A percentile compares a stretch with the other conserved stretches of the same genome.
These are phyloP conservation scores for Nomada fabriciana DNA, from an alignment of 2,888 invertebrate species.

Conservation along the genomic window DNA sequence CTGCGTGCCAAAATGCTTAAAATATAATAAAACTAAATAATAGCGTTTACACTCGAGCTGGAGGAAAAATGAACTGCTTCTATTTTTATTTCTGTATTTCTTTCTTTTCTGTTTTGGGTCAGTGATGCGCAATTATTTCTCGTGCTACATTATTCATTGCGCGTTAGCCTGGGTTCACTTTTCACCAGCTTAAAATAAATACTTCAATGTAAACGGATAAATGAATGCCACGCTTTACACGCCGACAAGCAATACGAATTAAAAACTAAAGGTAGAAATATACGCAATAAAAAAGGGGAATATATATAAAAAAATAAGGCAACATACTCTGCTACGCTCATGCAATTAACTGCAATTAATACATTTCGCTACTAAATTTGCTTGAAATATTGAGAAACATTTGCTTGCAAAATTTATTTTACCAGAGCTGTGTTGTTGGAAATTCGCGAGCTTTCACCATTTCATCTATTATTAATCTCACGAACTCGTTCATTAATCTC, in stretches of 20 bases:
- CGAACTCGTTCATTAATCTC: too few relatives aligned
- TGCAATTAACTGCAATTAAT: slow-evolving; percentile 8
- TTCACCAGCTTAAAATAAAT: slow-evolving; percentile 1
- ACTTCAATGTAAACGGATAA: not conserved
- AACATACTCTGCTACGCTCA: not conserved
- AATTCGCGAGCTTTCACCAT: too few relatives aligned
- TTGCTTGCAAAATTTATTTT: too few relatives aligned
- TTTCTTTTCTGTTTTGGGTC: too few relatives aligned
- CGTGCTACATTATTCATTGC: not conserved
- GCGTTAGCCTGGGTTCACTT: not conserved
- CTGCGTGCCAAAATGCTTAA: slow-evolving; percentile 66
- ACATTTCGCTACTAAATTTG: not conserved
- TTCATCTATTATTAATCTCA: too few relatives aligned
- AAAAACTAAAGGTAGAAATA: not conserved
- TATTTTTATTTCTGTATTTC: too few relatives aligned
- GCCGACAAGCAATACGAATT: not conserved
- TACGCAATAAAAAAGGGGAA: not conserved
- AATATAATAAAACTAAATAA: slow-evolving; percentile 31
- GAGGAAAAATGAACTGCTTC: slow-evolving; percentile 6
- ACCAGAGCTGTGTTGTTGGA: too few relatives aligned
- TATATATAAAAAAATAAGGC: not conserved
- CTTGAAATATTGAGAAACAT: not conserved
- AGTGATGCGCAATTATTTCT: not conserved
- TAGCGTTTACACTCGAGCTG: not conserved
- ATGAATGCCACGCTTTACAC: not conserved